Base-by-base conservation (phyloP, 2,797 vertebrate genomes). In the Periophthalmus magnuspinnatus region DNA sequence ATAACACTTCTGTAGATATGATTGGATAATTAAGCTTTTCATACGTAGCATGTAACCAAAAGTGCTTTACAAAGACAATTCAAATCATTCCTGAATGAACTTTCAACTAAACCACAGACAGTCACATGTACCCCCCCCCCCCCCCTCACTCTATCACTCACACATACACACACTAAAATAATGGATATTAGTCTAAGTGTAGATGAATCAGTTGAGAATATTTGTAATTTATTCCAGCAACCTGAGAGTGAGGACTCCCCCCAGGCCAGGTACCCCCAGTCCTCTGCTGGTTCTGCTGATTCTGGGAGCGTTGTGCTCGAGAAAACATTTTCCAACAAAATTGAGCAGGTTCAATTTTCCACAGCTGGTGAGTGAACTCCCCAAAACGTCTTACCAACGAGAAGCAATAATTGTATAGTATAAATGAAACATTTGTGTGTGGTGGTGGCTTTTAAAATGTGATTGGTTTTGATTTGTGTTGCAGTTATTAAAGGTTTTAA, bases 211-310 rank as follows among this genome's bases (percentile, higher is more conserved):
- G 38, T 13, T 41, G 3, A 45, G 41, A 76, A 72, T 69, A 16
- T 65, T 24, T 69, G 24, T 5, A 77, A 55, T 3, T 57, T 48
- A 11, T 76, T 81, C 68, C 21, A 93, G 92, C 85, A 93, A 79
- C 90, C 91, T 55, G 87, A 93, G 70, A 89, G 74, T 61, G 91
- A 92, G 78, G 91, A 93, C 72, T 68, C 76, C 55, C 88, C 88
- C 0, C 90, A 93, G 81, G 90, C 91, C 14, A 82, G 84, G 71
- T 89, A 91, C 74, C 91, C 90, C 7, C 38, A 73, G 28, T 68
- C 83, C 3, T 59, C 81, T 19, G 48, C 81, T 47, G 52, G 77
- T 13, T 59, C 81, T 70, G 70, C 81, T n/a, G 6, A 38, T 50
- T 50, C 28, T 60, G 45, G 24, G 9, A 62, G 16, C 2, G 80